Evolutionary conservation across 2,888 invertebrate genomes (phyloP).

Genomic region (Atethmia centrago): DNA sequence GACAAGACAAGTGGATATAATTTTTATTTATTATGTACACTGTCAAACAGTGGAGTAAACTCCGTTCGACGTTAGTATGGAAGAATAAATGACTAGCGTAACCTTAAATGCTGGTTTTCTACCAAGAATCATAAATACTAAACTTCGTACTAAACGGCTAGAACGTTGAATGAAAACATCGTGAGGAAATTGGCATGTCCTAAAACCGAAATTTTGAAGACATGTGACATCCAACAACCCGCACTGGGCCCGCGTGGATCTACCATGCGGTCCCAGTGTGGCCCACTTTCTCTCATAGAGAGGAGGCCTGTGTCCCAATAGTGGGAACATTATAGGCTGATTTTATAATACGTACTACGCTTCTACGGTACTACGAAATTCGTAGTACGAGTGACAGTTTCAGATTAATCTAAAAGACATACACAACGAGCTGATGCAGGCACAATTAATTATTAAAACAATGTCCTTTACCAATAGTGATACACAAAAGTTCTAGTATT

Average conservation of each 20-base stretch:
- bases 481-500: constrained; percentile 9
- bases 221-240: background rate
- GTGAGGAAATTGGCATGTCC: background rate
- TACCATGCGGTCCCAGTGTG: too few species aligned
- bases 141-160: too few species aligned
- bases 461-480: too few species aligned
- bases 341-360: background rate
- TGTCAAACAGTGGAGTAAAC: too few species aligned
- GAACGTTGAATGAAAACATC: background rate
- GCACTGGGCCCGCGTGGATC: too few species aligned
- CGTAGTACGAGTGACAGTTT: background rate
- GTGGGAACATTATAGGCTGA: background rate
- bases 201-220: background rate
- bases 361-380: background rate
- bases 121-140: too few species aligned
- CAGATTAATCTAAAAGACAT: background rate
- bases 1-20: too few species aligned
- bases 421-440: background rate
- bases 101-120: too few species aligned
- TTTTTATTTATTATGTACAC: too few species aligned
- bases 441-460: background rate
- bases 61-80: too few species aligned
- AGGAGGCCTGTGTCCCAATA: background rate
- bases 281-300: background rate
- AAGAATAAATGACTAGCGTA: too few species aligned